A percentile compares a stretch with the other conserved stretches of the same genome.
These are phyloP conservation scores for Axis porcinus DNA, from an alignment of 2,113 vertebrate genomes.

Conservation along the genomic window DNA sequence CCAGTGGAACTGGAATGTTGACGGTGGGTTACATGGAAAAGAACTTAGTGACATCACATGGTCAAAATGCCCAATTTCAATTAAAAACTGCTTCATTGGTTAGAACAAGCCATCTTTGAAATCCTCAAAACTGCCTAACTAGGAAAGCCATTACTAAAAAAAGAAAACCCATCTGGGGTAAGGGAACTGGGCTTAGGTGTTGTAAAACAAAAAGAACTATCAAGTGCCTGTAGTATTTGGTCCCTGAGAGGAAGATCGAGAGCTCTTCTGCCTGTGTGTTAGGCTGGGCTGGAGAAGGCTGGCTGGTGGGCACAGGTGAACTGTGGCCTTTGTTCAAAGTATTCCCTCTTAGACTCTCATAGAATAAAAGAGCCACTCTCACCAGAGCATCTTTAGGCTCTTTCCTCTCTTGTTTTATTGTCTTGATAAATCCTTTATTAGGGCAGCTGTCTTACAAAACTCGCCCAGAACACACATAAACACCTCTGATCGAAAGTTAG, in stretches of 20 bases:
- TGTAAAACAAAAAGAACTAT: background rate
- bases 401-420: conserved; percentile 46
- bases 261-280: background rate
- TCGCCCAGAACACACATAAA: conserved; percentile 51
- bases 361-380: conserved; percentile 3
- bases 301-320: background rate
- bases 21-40: background rate
- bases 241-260: background rate
- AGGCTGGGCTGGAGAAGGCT: background rate
- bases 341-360: background rate
- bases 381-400: conserved; percentile 1
- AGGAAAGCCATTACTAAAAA: background rate
- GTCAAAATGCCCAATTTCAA: background rate
- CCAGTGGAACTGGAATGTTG: background rate
- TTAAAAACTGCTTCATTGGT: background rate
- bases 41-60: background rate
- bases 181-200: background rate
- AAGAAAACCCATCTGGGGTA: background rate
- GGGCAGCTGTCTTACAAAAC: conserved; percentile 36
- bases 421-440: conserved; percentile 65
- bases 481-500: background rate
- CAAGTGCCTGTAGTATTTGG: background rate
- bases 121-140: background rate
- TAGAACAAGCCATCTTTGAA: background rate
- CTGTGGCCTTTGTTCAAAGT: background rate